These are phyloP conservation scores for Volucella inanis DNA, from an alignment of 2,888 invertebrate species.

Conservation along the genomic window DNA sequence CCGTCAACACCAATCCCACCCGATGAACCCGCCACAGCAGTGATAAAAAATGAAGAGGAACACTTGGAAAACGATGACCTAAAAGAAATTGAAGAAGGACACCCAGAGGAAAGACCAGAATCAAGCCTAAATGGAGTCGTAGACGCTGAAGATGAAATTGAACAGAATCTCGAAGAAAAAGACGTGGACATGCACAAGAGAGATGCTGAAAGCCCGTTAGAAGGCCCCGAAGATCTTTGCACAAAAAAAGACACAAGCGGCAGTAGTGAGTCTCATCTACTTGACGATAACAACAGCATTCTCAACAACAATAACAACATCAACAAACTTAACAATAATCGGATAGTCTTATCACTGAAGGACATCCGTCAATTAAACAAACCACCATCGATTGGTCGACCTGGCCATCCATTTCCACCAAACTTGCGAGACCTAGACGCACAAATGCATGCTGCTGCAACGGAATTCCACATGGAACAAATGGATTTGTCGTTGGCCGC, in stretches of 20 bases:
- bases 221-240: conserved; percentile 83
- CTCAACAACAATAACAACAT: conserved; percentile 80
- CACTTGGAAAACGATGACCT: conserved; percentile 84
- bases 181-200: conserved; percentile 77
- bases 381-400: conserved; percentile 77
- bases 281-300: conserved; percentile 77
- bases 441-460: conserved; percentile 82
- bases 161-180: conserved; percentile 76
- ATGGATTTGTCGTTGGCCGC: conserved; percentile 83
- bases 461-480: conserved; percentile 82
- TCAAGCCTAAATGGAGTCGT: conserved; percentile 65
- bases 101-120: conserved; percentile 50
- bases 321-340: conserved; percentile 81
- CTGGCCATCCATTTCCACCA: conserved; percentile 77
- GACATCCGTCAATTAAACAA: conserved; percentile 83
- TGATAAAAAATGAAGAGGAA: conserved; percentile 83
- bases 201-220: conserved; percentile 77
- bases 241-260: conserved; percentile 79
- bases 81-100: conserved; percentile 80
- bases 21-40: conserved; percentile 76
- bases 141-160: conserved; percentile 71
- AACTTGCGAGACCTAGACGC: conserved; percentile 80
- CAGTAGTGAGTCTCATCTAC: conserved; percentile 55
- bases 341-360: conserved; percentile 82
- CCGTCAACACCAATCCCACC: conserved; percentile 77